Conservation (phyloP, 1,140 invertebrate genomes). For the Hetaerina americana region DNA sequence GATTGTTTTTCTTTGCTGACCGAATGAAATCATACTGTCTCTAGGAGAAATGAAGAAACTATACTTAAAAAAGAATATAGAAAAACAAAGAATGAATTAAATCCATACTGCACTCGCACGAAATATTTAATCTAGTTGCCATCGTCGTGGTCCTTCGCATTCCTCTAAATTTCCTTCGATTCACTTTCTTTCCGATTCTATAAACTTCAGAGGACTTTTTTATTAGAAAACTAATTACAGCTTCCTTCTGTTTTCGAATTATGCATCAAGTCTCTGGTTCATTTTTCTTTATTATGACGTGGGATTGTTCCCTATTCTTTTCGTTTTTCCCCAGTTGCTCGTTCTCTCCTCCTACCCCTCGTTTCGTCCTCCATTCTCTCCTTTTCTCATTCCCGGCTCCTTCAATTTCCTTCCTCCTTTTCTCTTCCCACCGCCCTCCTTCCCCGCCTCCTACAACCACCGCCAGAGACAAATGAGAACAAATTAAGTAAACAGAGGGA, state of each 20-base stretch:
- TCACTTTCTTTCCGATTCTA: neutral
- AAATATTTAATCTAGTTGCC: too few relatives aligned
- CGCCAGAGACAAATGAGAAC: neutral
- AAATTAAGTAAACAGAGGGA: neutral
- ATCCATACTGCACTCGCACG: too few relatives aligned
- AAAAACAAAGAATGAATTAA: too few relatives aligned
- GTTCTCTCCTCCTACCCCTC: too few relatives aligned
- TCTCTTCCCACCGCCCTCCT: neutral
- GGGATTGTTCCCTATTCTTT: too few relatives aligned
- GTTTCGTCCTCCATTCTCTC: neutral
- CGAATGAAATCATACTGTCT: too few relatives aligned
- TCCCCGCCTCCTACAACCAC: neutral
- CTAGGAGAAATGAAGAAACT: too few relatives aligned
- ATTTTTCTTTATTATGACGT: neutral
- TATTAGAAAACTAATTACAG: neutral
- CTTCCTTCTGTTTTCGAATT: neutral
- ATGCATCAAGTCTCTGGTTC: neutral
- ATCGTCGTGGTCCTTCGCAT: too few relatives aligned
- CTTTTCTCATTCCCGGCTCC: neutral
- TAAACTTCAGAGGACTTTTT: too few relatives aligned
- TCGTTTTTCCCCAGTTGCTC: too few relatives aligned
- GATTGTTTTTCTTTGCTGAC: too few relatives aligned
- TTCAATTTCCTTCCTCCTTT: neutral
- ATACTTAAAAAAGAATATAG: too few relatives aligned
- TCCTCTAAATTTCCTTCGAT: neutral